Conservation (phyloP, 2,888 invertebrate species). For the Diarsia dahlii region DNA sequence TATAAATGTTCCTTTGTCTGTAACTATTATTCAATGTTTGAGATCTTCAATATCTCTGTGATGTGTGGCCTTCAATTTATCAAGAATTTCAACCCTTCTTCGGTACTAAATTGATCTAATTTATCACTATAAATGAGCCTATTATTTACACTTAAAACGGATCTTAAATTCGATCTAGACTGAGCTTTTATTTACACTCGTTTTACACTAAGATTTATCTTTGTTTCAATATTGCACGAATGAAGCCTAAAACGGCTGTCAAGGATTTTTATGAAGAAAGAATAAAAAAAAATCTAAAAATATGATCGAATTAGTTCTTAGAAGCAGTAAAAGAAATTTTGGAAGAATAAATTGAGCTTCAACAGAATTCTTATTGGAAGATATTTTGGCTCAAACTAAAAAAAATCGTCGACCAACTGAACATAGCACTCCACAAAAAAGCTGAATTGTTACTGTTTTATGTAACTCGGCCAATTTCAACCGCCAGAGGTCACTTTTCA, state of each 20-base stretch:
- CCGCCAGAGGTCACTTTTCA: conserved; percentile 82
- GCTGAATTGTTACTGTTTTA: conserved; percentile 68
- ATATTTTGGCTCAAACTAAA: conserved; percentile 61
- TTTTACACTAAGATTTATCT: conserved; percentile 59
- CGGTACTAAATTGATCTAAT: conserved; percentile 33
- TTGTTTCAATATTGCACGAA: conserved; percentile 71
- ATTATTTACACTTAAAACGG: conserved; percentile 61
- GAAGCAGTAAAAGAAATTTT: conserved; percentile 38
- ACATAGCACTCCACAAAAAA: conserved; percentile 67
- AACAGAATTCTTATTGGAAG: conserved; percentile 74
- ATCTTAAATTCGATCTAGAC: conserved; percentile 53
- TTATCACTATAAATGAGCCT: conserved; percentile 53
- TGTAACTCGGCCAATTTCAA: conserved; percentile 68
- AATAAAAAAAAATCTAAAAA: conserved; percentile 4
- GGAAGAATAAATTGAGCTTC: conserved; percentile 65
- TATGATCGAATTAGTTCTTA: conserved; percentile 26
- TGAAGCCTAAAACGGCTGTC: conserved; percentile 51
- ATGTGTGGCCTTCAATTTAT: conserved; percentile 24
- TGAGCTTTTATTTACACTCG: conserved; percentile 64
- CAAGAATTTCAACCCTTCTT: conserved; percentile 8
- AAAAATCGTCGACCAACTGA: conserved; percentile 57
- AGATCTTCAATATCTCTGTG: conserved; percentile 50
- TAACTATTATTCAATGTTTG: conserved; percentile 57
- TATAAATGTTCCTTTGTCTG: conserved; percentile 65
- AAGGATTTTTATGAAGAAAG: conserved; percentile 26